Evolutionary conservation across 2,888 invertebrate genomes (phyloP), one percentile per base, ranked within the genome.

Genomic region (Brachyopa scutellaris): DNA sequence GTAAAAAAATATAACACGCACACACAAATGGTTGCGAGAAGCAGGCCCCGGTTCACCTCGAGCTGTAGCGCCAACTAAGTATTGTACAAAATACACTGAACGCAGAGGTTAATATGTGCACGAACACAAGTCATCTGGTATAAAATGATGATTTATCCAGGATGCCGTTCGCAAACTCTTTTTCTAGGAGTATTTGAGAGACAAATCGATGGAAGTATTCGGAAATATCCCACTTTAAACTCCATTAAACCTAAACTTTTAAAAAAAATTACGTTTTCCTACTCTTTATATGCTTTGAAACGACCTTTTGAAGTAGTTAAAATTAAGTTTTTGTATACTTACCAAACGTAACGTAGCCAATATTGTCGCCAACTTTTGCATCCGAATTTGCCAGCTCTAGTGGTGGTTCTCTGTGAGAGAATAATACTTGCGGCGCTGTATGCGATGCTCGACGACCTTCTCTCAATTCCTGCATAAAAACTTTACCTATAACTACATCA

Each of bases 341-440:
- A 97, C 97, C 97, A 92, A 99, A 99, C 84, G 99, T 99, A 88
- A 99, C 98, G 91, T 99, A 99, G 90, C 99, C 99, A 91, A 99
- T 97, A 92, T 99, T 98, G 89, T 99, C 98, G 79, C 98, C 98
- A 85, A 96, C 94, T 89, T 94, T 94, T 69, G 99, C 99, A 88
- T 97, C 96, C 8, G 97, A 97, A 90, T 97, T 97, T 88, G 96
- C 94, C 83, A 99, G 93, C 91, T 99, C 99, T 90, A 97, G 90
- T 0, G 99, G 99, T 36, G 99, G 99, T 89, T 99, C 99, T 88
- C 97, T 95, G 91, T 99, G 98, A 89, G 96, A 96, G 91, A 97
- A 97, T 86, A 97, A 91, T 87, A 97, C 97, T 92, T 95, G 95
- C 33, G 96, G 96, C 77, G 98, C 97, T 62, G 98, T 98, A 89